Percentiles rank a stretch among this genome's conserved stretches.
These are phyloP conservation scores for Glyptemys insculpta DNA, from an alignment of 2,797 vertebrate species.

Conservation along the genomic window DNA sequence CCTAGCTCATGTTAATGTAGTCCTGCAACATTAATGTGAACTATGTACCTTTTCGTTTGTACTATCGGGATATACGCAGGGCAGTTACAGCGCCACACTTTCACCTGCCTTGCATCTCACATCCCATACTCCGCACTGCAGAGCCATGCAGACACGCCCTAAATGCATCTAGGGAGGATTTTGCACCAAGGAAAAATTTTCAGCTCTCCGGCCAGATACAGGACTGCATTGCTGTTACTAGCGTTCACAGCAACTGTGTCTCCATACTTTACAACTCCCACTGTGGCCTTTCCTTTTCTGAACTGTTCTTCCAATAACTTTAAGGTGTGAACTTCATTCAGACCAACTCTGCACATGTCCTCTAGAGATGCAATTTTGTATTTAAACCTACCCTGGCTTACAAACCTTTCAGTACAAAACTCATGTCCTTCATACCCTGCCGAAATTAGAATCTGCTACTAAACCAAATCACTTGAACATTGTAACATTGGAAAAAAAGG, in stretches of 20 bases:
- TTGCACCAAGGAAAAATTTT: background rate
- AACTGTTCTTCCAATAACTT: background rate
- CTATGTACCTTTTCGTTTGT: background rate
- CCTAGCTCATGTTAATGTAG: background rate
- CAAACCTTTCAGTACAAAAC: background rate
- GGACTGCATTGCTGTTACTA: background rate
- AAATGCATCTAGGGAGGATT: background rate
- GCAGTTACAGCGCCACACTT: background rate
- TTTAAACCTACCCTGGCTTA: background rate
- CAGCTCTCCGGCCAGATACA: accelerated
- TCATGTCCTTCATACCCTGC: accelerated
- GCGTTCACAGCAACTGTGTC: accelerated
- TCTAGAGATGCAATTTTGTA: background rate
- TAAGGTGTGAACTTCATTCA: background rate
- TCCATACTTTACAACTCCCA: accelerated
- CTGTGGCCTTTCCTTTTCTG: background rate
- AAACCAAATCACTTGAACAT: background rate
- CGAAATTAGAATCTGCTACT: background rate
- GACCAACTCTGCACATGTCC: background rate
- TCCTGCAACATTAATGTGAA: background rate
- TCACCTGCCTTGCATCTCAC: background rate
- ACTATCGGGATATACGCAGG: background rate
- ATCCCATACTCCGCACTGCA: background rate
- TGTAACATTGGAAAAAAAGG: background rate
- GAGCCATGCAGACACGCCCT: background rate